These are phyloP conservation scores for Gracilinanus agilis DNA, from an alignment of 2,113 vertebrate genomes.

Conservation along the genomic window DNA sequence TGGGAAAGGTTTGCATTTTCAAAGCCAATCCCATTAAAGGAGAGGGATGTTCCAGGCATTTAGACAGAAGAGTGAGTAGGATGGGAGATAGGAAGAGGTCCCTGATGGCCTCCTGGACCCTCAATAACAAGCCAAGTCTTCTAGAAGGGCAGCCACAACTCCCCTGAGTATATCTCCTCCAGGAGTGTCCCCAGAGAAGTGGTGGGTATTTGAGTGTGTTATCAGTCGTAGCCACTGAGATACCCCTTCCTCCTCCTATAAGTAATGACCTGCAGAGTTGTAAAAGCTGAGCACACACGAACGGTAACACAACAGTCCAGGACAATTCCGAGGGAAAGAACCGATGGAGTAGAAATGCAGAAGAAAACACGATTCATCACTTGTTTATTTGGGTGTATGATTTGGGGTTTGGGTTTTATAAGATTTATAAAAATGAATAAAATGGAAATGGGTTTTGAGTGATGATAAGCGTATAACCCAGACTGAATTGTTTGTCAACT, in stretches of 20 bases:
- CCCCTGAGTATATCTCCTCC: background rate
- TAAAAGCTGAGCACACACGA: background rate
- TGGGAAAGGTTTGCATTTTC: background rate
- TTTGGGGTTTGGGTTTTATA: too few relatives aligned
- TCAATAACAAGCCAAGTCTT: too few relatives aligned
- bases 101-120: background rate
- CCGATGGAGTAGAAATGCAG: too few relatives aligned
- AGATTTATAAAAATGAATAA: too few relatives aligned
- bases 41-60: background rate
- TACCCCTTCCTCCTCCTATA: background rate
- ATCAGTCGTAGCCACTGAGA: background rate
- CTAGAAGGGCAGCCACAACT: background rate
- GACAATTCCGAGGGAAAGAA: too few relatives aligned
- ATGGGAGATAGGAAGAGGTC: background rate
- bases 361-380: too few relatives aligned
- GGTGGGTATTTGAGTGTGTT: background rate
- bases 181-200: background rate
- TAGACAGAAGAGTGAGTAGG: background rate
- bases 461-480: too few relatives aligned
- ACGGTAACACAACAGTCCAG: too few relatives aligned
- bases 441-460: too few relatives aligned
- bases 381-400: too few relatives aligned
- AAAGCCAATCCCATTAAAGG: background rate
- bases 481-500: too few relatives aligned
- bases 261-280: background rate